phyloP scores from a whole-genome alignment of 2,797 vertebrate genomes.

The Otus scops region DNA sequence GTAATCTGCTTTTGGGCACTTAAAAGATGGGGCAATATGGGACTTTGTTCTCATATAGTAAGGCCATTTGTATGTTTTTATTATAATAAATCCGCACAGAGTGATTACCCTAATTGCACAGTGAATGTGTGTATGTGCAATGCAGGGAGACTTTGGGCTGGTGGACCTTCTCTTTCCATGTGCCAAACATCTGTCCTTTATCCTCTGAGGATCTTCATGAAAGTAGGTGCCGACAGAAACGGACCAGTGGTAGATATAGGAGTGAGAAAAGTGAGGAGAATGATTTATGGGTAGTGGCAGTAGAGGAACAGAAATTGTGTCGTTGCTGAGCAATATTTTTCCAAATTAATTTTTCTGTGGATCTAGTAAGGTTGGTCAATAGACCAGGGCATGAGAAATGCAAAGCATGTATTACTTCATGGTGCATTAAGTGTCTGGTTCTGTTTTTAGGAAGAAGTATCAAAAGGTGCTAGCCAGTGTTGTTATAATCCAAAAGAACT shows the following conservation, averaged over 20 bases:
- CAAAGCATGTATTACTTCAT: accelerated
- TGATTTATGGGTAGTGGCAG: background rate
- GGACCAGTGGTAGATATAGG: background rate
- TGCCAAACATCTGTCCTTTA: background rate
- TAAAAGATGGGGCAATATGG: background rate
- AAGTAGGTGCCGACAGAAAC: background rate
- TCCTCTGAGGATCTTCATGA: background rate
- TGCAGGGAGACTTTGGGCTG: background rate
- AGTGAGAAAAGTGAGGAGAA: background rate
- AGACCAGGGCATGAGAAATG: background rate
- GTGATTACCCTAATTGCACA: background rate
- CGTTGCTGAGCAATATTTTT: background rate
- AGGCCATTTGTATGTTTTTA: background rate
- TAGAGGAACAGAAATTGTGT: background rate
- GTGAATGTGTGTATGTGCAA: background rate
- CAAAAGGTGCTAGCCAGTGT: slow-evolving; percentile 81
- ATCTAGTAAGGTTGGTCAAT: background rate
- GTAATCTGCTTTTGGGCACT: background rate
- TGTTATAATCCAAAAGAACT: slow-evolving; percentile 90
- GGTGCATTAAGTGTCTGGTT: background rate
- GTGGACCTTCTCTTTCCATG: background rate
- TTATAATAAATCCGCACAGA: background rate
- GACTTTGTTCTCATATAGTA: background rate
- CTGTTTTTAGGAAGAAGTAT: slow-evolving; percentile 84
- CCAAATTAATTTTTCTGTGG: background rate